A percentile compares a stretch with the other conserved stretches of the same genome.
phyloP scores from a whole-genome alignment of 2,888 invertebrate genomes.

The Tridacna crocea region DNA sequence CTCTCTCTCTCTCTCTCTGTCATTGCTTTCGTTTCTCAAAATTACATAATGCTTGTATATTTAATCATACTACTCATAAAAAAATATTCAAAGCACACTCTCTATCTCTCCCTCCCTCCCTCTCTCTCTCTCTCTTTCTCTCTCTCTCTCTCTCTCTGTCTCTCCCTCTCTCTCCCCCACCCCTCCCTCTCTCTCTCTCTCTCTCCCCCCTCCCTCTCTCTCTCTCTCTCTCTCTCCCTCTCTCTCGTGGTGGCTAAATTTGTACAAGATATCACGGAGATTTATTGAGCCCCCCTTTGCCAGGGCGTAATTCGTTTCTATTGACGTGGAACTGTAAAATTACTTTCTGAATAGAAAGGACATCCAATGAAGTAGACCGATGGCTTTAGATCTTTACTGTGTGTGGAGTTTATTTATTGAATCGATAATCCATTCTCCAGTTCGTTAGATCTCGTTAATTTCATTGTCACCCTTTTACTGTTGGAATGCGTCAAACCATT shows the following conservation, averaged over 20 bases:
- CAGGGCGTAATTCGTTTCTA: neutral
- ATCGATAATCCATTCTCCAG: conserved; percentile 14
- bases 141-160: neutral
- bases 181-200: neutral
- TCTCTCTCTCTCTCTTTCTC: neutral
- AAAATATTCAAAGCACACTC: no score
- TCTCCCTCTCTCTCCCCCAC: neutral
- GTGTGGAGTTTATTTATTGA: neutral
- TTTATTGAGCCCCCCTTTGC: no score
- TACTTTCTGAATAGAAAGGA: neutral
- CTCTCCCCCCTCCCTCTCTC: neutral
- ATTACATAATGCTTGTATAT: no score
- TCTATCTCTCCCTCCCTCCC: neutral
- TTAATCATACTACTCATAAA: neutral
- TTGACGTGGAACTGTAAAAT: neutral
- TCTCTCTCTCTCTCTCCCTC: neutral
- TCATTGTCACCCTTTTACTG: no score
- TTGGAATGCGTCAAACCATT: no score
- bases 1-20: neutral
- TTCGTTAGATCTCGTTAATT: conserved; percentile 12
- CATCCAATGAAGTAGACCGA: no score
- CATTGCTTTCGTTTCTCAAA: neutral
- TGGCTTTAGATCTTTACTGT: no score
- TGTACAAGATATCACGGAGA: neutral
- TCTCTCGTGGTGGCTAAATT: neutral